Base-by-base conservation (phyloP, 2,888 invertebrate species). In the Leptinotarsa haldemani region DNA sequence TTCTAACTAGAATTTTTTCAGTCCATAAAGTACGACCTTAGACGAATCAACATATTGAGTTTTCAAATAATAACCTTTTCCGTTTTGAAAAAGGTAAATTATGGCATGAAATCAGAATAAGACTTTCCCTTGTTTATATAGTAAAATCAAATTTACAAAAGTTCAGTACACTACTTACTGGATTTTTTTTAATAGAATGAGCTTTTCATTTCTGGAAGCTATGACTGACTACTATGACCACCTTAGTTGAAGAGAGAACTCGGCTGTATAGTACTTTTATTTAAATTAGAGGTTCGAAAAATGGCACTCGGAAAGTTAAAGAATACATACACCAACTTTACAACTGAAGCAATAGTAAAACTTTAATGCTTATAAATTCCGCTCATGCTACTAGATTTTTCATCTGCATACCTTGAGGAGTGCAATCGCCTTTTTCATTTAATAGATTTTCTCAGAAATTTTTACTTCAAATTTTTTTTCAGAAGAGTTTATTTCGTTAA, bases 1-100 rank as follows among this genome's bases (percentile, higher is more conserved):
- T 74, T 77, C 30, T 84, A 81, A 82, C 53, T 20, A 65, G 3
- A 63, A 73, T 46, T 69, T 67, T 74, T 77, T 70, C 74, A 76
- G 72, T 48, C 12, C 64, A 70, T 72, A 70, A 74, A 66, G 64
- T 76, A 61, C 61, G 46, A 50, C 22, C 25, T 50, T 50, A 58
- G 56, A 69, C 40, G 61, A 69, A 56, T 22, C 20, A 46, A 65
- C n/a, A 56, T 53, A 25, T 46, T 53, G 40, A 56, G 46, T 67
- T 67, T 67, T 53, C 52, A 18, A 18, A 52, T 52, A 18, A 52
- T 18, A 18, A 18, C 18, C 9, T 5, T 40, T 52, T 52, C 18
- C 18, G 12, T 52, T 52, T 12, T n/a, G 18, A 12, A 9, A 18
- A 18, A 52, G n/a, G 18, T 18, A 52, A n/a, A 18, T 52, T 18